Evolutionary conservation across 2,113 vertebrate species (phyloP), one percentile per base, ranked within the genome.

Genomic region (Tursiops truncatus): DNA sequence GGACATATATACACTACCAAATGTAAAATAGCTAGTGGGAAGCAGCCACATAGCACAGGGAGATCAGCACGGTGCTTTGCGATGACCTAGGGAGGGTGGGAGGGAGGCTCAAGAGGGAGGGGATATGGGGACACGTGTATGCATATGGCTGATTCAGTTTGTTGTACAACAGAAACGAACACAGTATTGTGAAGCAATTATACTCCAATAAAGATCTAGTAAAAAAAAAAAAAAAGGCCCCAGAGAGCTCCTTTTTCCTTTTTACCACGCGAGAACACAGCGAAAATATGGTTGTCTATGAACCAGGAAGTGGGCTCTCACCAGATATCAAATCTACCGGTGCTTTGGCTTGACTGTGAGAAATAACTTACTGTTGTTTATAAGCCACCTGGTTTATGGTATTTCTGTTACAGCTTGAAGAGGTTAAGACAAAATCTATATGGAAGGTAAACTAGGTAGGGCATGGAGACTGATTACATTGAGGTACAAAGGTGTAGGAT

Each of bases 271-370:
- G 77, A 65, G 58, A 21, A 8, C 68, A 28, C 56, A 21, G 5
- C 5, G 12, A 23, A 79, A 17, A 76, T 23, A 23, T 0, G 0
- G 26, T n/a, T 20, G 2, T n/a, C 31, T 44, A 1, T n/a, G 58
- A 41, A 41, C 28, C n/a, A n/a, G 67, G 44, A 73, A 53, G 53
- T 12, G 26, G 93, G 33, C 74, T 80, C 38, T 71, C 53, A 63
- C n/a, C 26, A 41, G 76, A 41, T 36, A n/a, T 58, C 86, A 31
- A 0, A n/a, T 20, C 56, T 79, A 62, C 62, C 10, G 28, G 60
- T n/a, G 25, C 36, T 81, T 38, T 25, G 76, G 28, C 20, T 65
- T 58, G 15, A 53, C 53, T 53, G 33, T 17, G 23, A 80, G 63
- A 62, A 36, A 31, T 20, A 47, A 11, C 23, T 28, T 79, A 47